phyloP scores from a whole-genome alignment of 2,113 vertebrate genomes.

The Sminthopsis crassicaudata region DNA sequence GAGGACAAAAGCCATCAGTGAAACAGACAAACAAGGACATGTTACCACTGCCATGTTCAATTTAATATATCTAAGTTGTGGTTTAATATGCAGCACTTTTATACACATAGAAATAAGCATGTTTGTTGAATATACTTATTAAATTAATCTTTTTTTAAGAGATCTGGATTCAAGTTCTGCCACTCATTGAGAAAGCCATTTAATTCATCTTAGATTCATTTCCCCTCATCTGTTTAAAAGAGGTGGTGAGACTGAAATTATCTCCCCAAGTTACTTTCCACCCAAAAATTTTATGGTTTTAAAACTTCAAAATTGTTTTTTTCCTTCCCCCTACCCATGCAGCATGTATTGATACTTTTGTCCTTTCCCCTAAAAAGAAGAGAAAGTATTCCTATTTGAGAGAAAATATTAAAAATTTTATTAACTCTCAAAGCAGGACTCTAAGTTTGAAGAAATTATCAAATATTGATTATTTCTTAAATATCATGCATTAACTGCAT shows the following conservation, averaged over 20 bases:
- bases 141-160: background rate
- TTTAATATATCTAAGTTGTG: background rate
- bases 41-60: background rate
- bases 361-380: slow-evolving; percentile 12
- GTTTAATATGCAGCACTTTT: background rate
- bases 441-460: slow-evolving; percentile 3
- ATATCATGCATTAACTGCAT: slow-evolving; percentile 7
- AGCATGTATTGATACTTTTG: background rate
- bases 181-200: background rate
- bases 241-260: background rate
- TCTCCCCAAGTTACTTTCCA: slow-evolving; percentile 19
- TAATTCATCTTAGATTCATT: background rate
- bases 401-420: background rate
- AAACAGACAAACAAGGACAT: background rate
- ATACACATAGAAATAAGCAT: background rate
- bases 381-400: background rate
- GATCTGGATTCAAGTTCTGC: background rate
- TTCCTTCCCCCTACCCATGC: background rate
- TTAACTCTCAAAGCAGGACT: background rate
- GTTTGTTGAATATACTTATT: background rate
- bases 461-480: slow-evolving; percentile 20
- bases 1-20: background rate
- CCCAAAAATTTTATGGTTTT: slow-evolving; percentile 21
- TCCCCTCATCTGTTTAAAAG: slow-evolving; percentile 42
- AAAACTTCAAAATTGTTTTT: background rate